Evolutionary conservation across 2,888 invertebrate species (phyloP), one percentile per base, ranked within the genome.

Genomic region (Oscheius onirici): DNA sequence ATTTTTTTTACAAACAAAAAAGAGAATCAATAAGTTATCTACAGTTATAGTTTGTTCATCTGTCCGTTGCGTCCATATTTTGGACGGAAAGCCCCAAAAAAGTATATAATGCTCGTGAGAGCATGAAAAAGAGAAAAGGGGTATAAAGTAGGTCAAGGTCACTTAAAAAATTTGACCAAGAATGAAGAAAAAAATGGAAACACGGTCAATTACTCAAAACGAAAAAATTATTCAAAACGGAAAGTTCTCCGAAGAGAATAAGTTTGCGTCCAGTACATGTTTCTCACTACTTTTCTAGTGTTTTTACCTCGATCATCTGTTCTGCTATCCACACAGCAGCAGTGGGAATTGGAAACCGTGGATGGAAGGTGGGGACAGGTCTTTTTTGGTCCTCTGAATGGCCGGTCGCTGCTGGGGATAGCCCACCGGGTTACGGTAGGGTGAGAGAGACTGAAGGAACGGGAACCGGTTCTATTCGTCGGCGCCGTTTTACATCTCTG

Each of bases 401-500:
- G 52, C 17, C 13, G 52, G 34, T 8, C 34, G 34, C 34, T 8
- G 3, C 34, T 8, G 3, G 34, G 34, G 34, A 34, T 34, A 34
- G 34, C 34, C 34, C 8, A 8, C 6, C 5, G 46, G 52, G 52
- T 52, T 52, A 52, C 52, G 52, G 52, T 52, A 52, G 52, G 46
- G 8, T 5, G 20, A 11, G 46, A 17, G 46, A 46, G 46, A 46
- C n/a, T 17, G 46, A 46, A 46, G 46, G n/a, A 20, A 20, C 6
- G 22, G 52, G 26, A 52, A 52, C 52, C 52, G 52, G 52, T 52
- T 52, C 52, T 22, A 20, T 52, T 52, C 34, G 34, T 34, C 52
- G 52, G 52, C 52, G 52, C 20, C 52, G 52, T 52, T 52, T 52
- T 52, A 52, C 52, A 52, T 52, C 52, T 52, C 52, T 34, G 34